phyloP scores from a whole-genome alignment of 2,888 invertebrate species.

The Philereme vetulata region DNA sequence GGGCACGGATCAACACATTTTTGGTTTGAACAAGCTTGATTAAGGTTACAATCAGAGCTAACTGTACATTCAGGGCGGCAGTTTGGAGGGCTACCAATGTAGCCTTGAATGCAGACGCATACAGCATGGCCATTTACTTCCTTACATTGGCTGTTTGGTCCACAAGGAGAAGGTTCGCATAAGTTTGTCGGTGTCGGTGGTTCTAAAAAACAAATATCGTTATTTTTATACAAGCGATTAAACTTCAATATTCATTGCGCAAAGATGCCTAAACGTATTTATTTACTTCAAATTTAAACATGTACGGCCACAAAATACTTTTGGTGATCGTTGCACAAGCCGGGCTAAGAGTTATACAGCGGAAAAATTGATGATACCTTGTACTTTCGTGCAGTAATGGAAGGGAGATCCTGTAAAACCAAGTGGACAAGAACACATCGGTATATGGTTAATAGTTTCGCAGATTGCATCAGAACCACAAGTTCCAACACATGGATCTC shows the following conservation, averaged over 20 bases:
- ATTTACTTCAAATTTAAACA: no score
- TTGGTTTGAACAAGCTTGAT: constrained; percentile 89
- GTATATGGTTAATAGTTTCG: constrained; percentile 86
- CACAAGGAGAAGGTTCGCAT: constrained; percentile 83
- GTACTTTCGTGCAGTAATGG: constrained; percentile 79
- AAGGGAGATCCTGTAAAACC: constrained; percentile 87
- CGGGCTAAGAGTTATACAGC: not conserved
- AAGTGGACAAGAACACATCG: constrained; percentile 86
- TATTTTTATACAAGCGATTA: constrained; percentile 1
- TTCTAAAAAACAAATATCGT: constrained; percentile 49
- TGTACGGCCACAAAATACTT: no score
- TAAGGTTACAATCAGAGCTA: constrained; percentile 88
- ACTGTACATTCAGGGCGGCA: constrained; percentile 91
- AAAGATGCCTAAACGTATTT: no score
- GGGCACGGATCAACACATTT: constrained; percentile 91
- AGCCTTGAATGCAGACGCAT: constrained; percentile 88
- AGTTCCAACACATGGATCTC: constrained; percentile 88
- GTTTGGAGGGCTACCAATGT: constrained; percentile 87
- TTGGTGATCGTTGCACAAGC: no score
- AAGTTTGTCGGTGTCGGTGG: constrained; percentile 50
- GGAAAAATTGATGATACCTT: constrained; percentile 48
- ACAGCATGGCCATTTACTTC: constrained; percentile 87
- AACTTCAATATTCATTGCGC: not conserved
- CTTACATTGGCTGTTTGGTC: constrained; percentile 89
- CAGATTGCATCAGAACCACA: constrained; percentile 86